Conservation (phyloP, 2,888 invertebrate species). For the Synergus gifuensis region DNA sequence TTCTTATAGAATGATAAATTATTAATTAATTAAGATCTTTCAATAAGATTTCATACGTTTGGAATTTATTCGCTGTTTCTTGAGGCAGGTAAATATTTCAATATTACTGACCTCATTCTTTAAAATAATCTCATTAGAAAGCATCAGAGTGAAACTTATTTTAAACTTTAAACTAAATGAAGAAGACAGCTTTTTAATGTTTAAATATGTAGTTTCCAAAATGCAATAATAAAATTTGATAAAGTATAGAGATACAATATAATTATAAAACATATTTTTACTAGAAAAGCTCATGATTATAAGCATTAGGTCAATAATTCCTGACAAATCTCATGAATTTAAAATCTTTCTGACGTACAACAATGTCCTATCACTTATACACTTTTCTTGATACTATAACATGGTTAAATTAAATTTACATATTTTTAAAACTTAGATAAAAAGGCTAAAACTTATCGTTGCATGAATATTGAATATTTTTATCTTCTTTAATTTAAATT, state of each 20-base stretch:
- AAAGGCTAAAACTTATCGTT: neutral
- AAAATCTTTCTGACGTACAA: neutral
- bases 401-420: too few relatives aligned
- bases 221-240: neutral
- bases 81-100: slow-evolving; percentile 1
- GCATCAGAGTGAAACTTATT: slow-evolving; percentile 11
- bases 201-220: neutral
- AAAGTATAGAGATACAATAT: neutral
- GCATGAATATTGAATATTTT: neutral
- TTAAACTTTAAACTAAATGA: neutral
- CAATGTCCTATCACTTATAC: neutral
- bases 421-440: too few relatives aligned
- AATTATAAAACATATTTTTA: neutral
- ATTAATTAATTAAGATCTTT: neutral
- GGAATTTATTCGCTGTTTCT: neutral
- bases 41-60: neutral
- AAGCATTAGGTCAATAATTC: slow-evolving; percentile 27
- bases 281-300: neutral
- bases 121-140: slow-evolving; percentile 20
- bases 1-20: neutral
- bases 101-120: slow-evolving; percentile 28
- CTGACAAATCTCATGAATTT: slow-evolving; percentile 11
- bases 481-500: neutral
- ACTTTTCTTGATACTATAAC: too few relatives aligned
- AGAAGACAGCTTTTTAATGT: neutral